Base-by-base conservation (phyloP, 2,888 invertebrate species). In the Caenorhabditis afra region DNA sequence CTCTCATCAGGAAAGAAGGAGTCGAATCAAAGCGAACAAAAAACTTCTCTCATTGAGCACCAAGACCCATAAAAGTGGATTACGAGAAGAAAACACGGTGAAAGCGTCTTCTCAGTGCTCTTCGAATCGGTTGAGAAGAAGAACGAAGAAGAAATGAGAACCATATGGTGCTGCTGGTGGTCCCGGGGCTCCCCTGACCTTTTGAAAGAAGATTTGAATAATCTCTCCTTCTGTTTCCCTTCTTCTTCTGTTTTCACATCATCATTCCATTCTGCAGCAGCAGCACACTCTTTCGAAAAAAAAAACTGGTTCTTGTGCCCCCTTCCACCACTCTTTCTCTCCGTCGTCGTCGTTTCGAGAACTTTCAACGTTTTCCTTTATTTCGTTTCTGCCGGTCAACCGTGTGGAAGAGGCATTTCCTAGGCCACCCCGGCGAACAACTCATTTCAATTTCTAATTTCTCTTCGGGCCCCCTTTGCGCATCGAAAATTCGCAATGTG, bases 91-190 rank as follows among this genome's bases (percentile, higher is more conserved):
- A 35, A n/a, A 35, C n/a, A n/a, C 35, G 52, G 52, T 35, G 29
- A 53, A 53, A 35, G 29, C n/a, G n/a, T n/a, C n/a, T n/a, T n/a
- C n/a, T n/a, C n/a, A n/a, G n/a, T n/a, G n/a, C n/a, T n/a, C n/a
- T n/a, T n/a, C n/a, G n/a, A n/a, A n/a, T n/a, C n/a, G n/a, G n/a
- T n/a, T n/a, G n/a, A n/a, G n/a, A n/a, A n/a, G n/a, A n/a, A n/a
- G n/a, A n/a, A n/a, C n/a, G n/a, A n/a, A n/a, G n/a, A 29, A 20
- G 35, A 71, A 71, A 71, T 64, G 71, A 71, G 71, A 71, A 71
- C 61, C 71, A 71, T 53, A 71, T 71, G 71, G 62, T 71, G 18
- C 29, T 29, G n/a, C 29, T 29, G 4, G 7, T 29, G 3, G 3
- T 29, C 29, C 7, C 29, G 4, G 29, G 29, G 29, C 3, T 23